phyloP scores from a whole-genome alignment of 1,140 invertebrate species.

The Trypoxylus dichotomus region DNA sequence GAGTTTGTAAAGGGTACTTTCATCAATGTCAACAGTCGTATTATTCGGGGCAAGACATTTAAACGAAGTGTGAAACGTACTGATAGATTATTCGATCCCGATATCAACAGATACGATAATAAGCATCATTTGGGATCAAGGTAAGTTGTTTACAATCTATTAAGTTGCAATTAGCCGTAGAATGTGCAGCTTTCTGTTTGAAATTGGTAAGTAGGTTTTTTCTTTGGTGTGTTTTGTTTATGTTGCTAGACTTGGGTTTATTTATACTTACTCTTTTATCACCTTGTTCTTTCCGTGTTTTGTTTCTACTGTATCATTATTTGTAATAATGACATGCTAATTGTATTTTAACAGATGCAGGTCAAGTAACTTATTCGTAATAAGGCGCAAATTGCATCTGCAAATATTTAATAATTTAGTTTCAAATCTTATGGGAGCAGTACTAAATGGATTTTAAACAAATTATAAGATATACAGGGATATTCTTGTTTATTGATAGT shows the following conservation, averaged over 20 bases:
- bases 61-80: background rate
- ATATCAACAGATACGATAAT: background rate
- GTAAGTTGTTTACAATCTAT: background rate
- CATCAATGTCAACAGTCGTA: background rate
- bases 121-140: background rate
- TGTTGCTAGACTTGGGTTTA: no score
- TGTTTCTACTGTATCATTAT: no score
- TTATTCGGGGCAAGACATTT: background rate
- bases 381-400: background rate
- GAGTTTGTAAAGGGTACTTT: slow-evolving; percentile 24
- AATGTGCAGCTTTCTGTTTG: background rate
- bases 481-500: background rate
- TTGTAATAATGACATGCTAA: no score
- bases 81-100: background rate
- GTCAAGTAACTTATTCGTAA: no score
- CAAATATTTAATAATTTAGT: background rate
- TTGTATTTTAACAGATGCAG: no score
- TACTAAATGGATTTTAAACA: background rate
- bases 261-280: no score
- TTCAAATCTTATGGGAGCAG: background rate
- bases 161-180: background rate
- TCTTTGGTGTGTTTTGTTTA: background rate
- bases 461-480: background rate
- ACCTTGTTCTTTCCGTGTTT: no score
- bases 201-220: background rate